Conservation (phyloP, 2,888 invertebrate species). For the Hypena proboscidalis region DNA sequence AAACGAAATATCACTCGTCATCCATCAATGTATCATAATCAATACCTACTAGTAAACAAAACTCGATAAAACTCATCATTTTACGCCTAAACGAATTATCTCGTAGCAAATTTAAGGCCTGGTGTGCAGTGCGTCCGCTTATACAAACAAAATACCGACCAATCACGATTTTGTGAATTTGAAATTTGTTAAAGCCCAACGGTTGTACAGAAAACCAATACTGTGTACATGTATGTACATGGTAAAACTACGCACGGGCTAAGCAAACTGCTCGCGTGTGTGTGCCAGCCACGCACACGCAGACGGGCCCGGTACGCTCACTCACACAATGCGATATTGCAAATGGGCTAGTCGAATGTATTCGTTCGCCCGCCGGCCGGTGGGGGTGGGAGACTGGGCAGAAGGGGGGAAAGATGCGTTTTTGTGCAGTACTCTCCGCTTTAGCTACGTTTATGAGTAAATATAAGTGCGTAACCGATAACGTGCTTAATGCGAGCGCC, state of each 20-base stretch:
- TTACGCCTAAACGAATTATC: slow-evolving; percentile 78
- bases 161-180: slow-evolving; percentile 85
- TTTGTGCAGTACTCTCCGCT: slow-evolving; percentile 78
- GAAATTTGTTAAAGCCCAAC: slow-evolving; percentile 82
- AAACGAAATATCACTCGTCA: slow-evolving; percentile 55
- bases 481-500: slow-evolving; percentile 53
- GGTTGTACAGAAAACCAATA: slow-evolving; percentile 83
- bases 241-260: slow-evolving; percentile 81
- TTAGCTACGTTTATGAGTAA: slow-evolving; percentile 74
- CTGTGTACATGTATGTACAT: slow-evolving; percentile 63
- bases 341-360: slow-evolving; percentile 85
- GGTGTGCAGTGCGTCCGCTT: slow-evolving; percentile 65
- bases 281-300: slow-evolving; percentile 58
- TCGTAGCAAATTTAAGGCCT: slow-evolving; percentile 69
- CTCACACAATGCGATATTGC: slow-evolving; percentile 83
- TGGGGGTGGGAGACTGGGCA: slow-evolving; percentile 55
- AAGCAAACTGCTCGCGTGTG: slow-evolving; percentile 67
- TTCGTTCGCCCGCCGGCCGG: slow-evolving; percentile 77
- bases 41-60: slow-evolving; percentile 57
- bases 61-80: slow-evolving; percentile 76
- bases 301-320: slow-evolving; percentile 54
- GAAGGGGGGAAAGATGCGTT: slow-evolving; percentile 78
- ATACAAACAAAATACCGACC: slow-evolving; percentile 82
- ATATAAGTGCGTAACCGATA: slow-evolving; percentile 82
- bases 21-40: slow-evolving; percentile 58